phyloP scores from a whole-genome alignment of 2,113 vertebrate species.

The Cinclus mexicanus region DNA sequence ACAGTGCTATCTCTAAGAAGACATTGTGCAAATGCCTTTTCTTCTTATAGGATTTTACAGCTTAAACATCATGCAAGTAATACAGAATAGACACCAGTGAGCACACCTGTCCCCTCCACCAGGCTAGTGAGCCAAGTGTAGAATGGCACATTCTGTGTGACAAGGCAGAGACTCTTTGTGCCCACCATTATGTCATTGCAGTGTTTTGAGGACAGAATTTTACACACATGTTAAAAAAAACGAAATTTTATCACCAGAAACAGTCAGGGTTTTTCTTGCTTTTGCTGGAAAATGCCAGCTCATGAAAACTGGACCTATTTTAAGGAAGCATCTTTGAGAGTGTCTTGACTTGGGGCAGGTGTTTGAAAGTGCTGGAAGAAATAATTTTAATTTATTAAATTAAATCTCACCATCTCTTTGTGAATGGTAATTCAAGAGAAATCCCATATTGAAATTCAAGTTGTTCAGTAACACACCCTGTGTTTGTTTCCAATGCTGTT shows the following conservation, averaged over 20 bases:
- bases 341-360: background rate
- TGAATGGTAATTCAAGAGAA: background rate
- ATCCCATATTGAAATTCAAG: background rate
- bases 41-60: background rate
- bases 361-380: background rate
- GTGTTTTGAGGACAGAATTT: background rate
- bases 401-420: background rate
- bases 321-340: background rate
- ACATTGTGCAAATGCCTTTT: background rate
- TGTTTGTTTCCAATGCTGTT: background rate
- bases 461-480: background rate
- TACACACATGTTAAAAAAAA: rapidly evolving
- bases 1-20: background rate
- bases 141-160: background rate
- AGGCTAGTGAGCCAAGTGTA: background rate
- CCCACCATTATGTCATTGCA: background rate
- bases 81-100: background rate
- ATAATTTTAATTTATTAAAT: background rate
- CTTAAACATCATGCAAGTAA: background rate
- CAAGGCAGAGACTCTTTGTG: background rate
- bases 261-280: background rate
- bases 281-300: background rate
- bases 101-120: background rate
- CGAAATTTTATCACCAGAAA: background rate
- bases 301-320: background rate